phyloP scores from a whole-genome alignment of 2,888 invertebrate species.

The Mystacides longicornis region DNA sequence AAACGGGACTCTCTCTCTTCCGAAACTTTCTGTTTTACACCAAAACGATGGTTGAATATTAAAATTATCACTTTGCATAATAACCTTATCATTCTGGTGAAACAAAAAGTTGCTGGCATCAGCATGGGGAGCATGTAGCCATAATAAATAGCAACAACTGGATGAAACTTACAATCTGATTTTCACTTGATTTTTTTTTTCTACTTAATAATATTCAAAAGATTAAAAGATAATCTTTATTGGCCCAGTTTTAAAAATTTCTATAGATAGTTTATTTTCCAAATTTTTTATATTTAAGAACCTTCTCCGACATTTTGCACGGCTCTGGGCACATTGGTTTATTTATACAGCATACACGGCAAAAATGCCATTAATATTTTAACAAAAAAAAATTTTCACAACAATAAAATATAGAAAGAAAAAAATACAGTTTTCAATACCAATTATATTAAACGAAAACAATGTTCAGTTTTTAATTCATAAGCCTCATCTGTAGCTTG shows the following conservation, averaged over 20 bases:
- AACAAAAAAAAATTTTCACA: too few species aligned
- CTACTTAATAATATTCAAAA: background rate
- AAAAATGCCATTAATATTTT: too few species aligned
- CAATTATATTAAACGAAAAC: too few species aligned
- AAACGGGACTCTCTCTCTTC: too few species aligned
- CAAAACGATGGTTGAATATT: background rate
- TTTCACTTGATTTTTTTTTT: background rate
- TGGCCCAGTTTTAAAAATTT: background rate
- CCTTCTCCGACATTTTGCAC: background rate
- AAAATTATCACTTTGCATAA: background rate
- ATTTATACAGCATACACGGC: too few species aligned
- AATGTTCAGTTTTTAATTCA: too few species aligned
- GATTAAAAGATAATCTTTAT: background rate
- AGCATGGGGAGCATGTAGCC: background rate
- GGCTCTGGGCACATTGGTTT: too few species aligned
- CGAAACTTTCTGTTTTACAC: too few species aligned
- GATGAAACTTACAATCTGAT: background rate
- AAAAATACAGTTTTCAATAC: too few species aligned
- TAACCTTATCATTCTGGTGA: background rate
- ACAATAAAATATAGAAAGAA: too few species aligned
- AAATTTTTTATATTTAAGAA: background rate
- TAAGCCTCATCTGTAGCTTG: too few species aligned
- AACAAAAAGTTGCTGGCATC: background rate
- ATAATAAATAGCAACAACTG: background rate
- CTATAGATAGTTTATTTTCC: background rate